Evolutionary conservation across 2,888 invertebrate genomes (phyloP).

Genomic region (Synergus gifuensis): DNA sequence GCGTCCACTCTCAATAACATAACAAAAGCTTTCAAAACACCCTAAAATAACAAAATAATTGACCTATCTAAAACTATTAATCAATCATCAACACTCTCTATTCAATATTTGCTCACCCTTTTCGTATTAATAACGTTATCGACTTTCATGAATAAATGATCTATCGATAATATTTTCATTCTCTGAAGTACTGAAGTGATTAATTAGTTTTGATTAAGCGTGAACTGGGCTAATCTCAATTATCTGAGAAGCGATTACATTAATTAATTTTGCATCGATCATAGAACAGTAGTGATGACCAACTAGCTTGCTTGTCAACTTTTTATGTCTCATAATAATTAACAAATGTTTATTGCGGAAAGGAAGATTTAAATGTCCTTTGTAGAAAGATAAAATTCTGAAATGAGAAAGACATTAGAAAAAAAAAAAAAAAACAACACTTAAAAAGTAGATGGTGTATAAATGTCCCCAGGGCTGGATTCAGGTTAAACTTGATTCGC

Average conservation of each 20-base stretch:
- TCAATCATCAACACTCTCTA: not conserved
- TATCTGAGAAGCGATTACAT: not conserved
- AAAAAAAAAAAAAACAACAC: not conserved
- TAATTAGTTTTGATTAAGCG: not conserved
- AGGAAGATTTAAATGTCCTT: not conserved
- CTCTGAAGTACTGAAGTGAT: not conserved
- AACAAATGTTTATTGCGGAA: not conserved
- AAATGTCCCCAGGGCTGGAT: not conserved
- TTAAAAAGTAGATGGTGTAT: not conserved
- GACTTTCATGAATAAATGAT: not conserved
- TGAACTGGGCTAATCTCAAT: not conserved
- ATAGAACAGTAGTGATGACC: not conserved
- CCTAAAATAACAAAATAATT: not conserved
- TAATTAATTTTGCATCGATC: not conserved
- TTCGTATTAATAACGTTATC: not conserved
- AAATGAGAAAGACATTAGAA: not conserved
- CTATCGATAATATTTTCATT: not conserved
- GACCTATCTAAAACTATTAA: not conserved
- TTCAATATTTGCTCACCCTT: not conserved
- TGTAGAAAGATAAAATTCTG: not conserved
- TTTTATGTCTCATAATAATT: no score
- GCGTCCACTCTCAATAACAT: not conserved
- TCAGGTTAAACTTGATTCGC: conserved; percentile 9
- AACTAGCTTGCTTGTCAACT: not conserved
- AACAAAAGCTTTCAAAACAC: not conserved